These are phyloP conservation scores for Tragelaphus imberbis DNA, from an alignment of 2,113 vertebrate genomes.

Conservation along the genomic window DNA sequence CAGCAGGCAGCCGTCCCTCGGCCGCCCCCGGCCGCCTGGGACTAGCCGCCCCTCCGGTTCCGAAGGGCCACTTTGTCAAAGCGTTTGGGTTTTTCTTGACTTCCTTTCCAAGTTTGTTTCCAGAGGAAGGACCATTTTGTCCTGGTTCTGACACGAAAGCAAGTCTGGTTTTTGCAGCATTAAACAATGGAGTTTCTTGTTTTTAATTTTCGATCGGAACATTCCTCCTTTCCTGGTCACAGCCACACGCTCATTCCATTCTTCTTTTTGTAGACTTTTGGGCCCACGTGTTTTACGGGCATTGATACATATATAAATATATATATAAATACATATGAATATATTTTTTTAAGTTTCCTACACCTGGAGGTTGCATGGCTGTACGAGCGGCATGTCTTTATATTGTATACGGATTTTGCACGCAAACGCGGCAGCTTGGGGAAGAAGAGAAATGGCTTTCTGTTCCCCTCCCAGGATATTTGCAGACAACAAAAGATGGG, in stretches of 20 bases:
- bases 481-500: slow-evolving; percentile 62
- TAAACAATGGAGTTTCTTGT: slow-evolving; percentile 23
- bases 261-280: slow-evolving; percentile 82
- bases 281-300: slow-evolving; percentile 81
- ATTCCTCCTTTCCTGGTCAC: slow-evolving; percentile 80
- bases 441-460: slow-evolving; percentile 41
- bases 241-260: slow-evolving; percentile 82
- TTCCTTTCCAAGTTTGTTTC: slow-evolving; percentile 47
- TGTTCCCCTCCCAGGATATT: slow-evolving; percentile 69
- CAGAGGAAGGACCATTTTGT: slow-evolving; percentile 55
- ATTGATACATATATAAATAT: slow-evolving; percentile 83
- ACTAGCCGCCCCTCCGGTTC: neutral
- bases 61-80: neutral
- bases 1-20: slow-evolving; percentile 47
- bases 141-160: slow-evolving; percentile 19
- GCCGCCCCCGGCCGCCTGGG: neutral
- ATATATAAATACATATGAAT: slow-evolving; percentile 84
- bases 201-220: slow-evolving; percentile 66
- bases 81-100: slow-evolving; percentile 41
- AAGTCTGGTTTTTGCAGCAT: slow-evolving; percentile 57
- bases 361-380: slow-evolving; percentile 88
- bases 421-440: slow-evolving; percentile 81
- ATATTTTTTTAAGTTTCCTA: slow-evolving; percentile 86
- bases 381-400: slow-evolving; percentile 87
- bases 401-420: slow-evolving; percentile 82